Evolutionary conservation across 2,888 invertebrate species (phyloP).

Genomic region (Idaea aversata): DNA sequence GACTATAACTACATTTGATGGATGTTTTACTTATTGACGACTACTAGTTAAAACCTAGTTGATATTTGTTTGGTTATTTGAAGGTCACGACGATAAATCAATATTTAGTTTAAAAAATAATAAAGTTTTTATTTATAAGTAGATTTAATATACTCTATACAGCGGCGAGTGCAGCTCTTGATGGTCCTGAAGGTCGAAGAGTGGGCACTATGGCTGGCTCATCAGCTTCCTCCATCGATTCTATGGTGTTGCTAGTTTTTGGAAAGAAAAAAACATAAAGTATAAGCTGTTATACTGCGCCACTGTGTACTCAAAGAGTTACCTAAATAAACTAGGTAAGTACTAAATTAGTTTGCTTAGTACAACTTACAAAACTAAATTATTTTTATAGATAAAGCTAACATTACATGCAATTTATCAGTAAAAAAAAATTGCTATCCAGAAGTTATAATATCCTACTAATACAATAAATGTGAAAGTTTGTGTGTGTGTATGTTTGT

Average conservation of each 20-base stretch:
- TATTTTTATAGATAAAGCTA: too few relatives aligned
- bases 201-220: slow-evolving; percentile 69
- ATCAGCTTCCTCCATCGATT: slow-evolving; percentile 51
- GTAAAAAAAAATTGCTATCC: too few relatives aligned
- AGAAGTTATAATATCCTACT: too few relatives aligned
- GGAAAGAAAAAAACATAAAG: neutral
- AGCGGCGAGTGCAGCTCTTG: slow-evolving; percentile 41
- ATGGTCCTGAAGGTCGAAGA: slow-evolving; percentile 58
- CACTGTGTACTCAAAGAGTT: too few relatives aligned
- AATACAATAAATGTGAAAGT: too few relatives aligned
- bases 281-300: too few relatives aligned
- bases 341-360: too few relatives aligned
- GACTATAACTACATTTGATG: neutral
- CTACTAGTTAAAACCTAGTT: neutral
- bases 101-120: neutral
- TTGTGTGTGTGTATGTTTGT: too few relatives aligned
- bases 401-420: too few relatives aligned
- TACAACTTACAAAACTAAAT: too few relatives aligned
- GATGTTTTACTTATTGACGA: neutral
- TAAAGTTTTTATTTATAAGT: neutral
- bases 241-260: slow-evolving; percentile 43
- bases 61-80: neutral
- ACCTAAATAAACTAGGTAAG: too few relatives aligned
- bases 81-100: neutral
- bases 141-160: slow-evolving; percentile 10